phyloP scores from a whole-genome alignment of 2,888 invertebrate genomes.

The Polyploca ridens region DNA sequence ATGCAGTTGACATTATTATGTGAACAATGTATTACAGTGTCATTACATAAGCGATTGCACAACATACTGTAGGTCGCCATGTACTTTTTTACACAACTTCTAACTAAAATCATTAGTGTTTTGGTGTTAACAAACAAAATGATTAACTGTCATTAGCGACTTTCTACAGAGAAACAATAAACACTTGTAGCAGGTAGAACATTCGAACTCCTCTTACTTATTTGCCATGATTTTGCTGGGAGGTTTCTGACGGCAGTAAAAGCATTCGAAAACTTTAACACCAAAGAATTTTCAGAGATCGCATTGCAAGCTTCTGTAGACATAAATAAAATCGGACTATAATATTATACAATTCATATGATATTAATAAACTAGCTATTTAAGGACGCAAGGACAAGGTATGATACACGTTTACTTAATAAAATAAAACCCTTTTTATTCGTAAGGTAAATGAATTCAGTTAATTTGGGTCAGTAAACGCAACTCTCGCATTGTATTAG shows the following conservation, averaged over 20 bases:
- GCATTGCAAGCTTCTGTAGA: background rate
- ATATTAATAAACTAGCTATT: background rate
- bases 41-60: slow-evolving; percentile 48
- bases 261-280: too few species aligned
- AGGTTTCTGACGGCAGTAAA: background rate
- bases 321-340: background rate
- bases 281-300: too few species aligned
- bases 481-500: background rate
- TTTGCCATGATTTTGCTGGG: too few species aligned
- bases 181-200: background rate
- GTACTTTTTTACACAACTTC: slow-evolving; percentile 31
- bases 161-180: background rate
- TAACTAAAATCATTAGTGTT: background rate
- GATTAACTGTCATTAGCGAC: background rate
- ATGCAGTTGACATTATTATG: slow-evolving; percentile 31
- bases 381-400: background rate
- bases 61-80: slow-evolving; percentile 40
- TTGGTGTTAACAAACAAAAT: background rate
- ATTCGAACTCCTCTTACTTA: background rate
- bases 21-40: slow-evolving; percentile 43
- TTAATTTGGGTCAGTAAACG: background rate
- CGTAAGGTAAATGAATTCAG: background rate
- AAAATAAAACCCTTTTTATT: background rate
- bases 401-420: background rate
- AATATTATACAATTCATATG: background rate